Evolutionary conservation across 1,140 invertebrate species (phyloP).

Genomic region (Bombus turneri): DNA sequence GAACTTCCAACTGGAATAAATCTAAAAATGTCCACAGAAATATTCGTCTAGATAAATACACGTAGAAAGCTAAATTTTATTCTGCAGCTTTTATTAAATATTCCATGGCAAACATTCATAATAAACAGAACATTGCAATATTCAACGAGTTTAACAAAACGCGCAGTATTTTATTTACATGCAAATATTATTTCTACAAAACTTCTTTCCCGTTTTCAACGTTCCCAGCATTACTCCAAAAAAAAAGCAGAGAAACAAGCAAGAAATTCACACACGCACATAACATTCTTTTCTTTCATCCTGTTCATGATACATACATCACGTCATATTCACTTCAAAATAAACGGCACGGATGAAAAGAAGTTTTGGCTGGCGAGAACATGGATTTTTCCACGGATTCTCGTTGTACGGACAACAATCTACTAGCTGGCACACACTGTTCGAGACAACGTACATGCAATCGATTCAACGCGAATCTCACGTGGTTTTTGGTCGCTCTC

Average conservation of each 20-base stretch:
- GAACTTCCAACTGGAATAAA: neutral
- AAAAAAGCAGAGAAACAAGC: no score
- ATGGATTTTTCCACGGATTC: slow-evolving; percentile 11
- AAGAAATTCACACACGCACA: neutral
- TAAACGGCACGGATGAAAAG: slow-evolving; percentile 43
- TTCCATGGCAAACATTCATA: neutral
- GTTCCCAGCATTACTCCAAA: no score
- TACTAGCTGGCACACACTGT: slow-evolving; percentile 10
- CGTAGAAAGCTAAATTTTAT: neutral
- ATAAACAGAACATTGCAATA: neutral
- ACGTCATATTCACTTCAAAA: slow-evolving; percentile 10
- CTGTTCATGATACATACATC: neutral
- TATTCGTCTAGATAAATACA: neutral
- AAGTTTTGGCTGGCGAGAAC: slow-evolving; percentile 23
- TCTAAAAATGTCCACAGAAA: neutral
- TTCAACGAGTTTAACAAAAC: neutral
- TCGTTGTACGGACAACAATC: slow-evolving; percentile 30
- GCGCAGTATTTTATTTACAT: neutral
- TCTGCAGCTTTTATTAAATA: neutral
- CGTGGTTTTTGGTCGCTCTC: slow-evolving; percentile 33
- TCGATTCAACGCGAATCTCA: slow-evolving; percentile 32
- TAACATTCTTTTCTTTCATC: neutral
- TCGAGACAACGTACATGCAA: neutral
- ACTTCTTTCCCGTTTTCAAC: neutral
- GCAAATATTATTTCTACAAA: neutral